Evolutionary conservation across 2,888 invertebrate species (phyloP).

Genomic region (Drosophila testacea): DNA sequence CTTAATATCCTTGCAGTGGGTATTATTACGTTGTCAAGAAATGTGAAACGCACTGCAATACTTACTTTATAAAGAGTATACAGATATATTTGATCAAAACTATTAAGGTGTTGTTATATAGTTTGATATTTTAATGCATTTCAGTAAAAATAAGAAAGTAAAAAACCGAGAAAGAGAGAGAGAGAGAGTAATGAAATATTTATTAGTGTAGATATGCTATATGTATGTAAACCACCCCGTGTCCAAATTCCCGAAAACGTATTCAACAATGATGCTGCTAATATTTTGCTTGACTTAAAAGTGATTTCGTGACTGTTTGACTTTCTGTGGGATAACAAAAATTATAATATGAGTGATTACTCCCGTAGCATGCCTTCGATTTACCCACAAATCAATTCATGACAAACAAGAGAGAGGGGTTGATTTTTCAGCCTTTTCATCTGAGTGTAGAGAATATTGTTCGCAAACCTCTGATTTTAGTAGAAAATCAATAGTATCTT

Average conservation of each 20-base stretch:
- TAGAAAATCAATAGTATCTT: background rate
- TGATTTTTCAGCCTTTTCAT: constrained; percentile 35
- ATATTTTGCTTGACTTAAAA: constrained; percentile 58
- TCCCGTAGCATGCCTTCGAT: constrained; percentile 56
- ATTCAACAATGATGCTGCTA: constrained; percentile 56
- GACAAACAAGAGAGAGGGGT: constrained; percentile 34
- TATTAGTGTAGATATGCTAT: background rate
- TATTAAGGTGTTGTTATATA: background rate
- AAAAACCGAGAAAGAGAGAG: background rate
- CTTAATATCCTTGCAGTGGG: background rate
- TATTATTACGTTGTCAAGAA: constrained; percentile 1
- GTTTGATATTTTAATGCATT: background rate
- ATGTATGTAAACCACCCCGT: constrained; percentile 23
- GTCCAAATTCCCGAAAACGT: constrained; percentile 10
- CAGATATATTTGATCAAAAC: background rate
- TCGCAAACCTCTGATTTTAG: background rate
- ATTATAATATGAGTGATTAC: constrained; percentile 85
- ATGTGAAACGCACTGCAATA: background rate
- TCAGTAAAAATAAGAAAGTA: background rate
- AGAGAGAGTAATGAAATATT: background rate
- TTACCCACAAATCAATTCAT: constrained; percentile 55
- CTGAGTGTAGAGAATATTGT: background rate
- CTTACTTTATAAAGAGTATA: background rate
- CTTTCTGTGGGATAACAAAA: constrained; percentile 84
- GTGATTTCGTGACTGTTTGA: constrained; percentile 84